Conservation (phyloP, 2,888 invertebrate species). For the Proisotoma minuta region DNA sequence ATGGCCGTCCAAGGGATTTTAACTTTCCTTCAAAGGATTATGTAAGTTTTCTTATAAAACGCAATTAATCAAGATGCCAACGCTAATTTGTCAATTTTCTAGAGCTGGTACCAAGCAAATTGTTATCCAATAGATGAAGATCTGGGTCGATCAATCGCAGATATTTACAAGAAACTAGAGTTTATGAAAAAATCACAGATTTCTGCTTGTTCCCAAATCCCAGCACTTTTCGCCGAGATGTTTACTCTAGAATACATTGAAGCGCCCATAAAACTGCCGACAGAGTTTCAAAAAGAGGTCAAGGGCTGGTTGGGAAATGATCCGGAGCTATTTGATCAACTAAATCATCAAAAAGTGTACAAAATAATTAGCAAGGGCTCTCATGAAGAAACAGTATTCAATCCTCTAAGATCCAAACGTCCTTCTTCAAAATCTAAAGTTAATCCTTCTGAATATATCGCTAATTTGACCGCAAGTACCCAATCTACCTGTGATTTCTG, state of each 20-base stretch:
- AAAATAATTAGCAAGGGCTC: slow-evolving; percentile 42
- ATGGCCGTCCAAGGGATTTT: not conserved
- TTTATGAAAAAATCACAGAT: slow-evolving; percentile 14
- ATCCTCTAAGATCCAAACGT: slow-evolving; percentile 45
- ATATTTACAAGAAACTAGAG: slow-evolving; percentile 26
- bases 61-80: not conserved
- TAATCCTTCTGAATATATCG: slow-evolving; percentile 46
- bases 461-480: slow-evolving; percentile 48
- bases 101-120: slow-evolving; percentile 25
- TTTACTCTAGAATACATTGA: slow-evolving; percentile 32
- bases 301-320: slow-evolving; percentile 39
- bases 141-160: slow-evolving; percentile 4
- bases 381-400: slow-evolving; percentile 46
- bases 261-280: slow-evolving; percentile 31
- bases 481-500: slow-evolving; percentile 51
- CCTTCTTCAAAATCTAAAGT: slow-evolving; percentile 35
- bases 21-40: not conserved
- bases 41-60: too few relatives aligned
- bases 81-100: not conserved
- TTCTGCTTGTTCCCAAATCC: slow-evolving; percentile 21
- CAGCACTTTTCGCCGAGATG: slow-evolving; percentile 29
- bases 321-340: slow-evolving; percentile 31
- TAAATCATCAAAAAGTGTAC: slow-evolving; percentile 40
- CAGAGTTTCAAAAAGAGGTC: slow-evolving; percentile 35
- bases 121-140: slow-evolving; percentile 13